A percentile compares a stretch with the other conserved stretches of the same genome.
Conservation (phyloP, 2,888 invertebrate genomes). For the Craniophora ligustri region DNA sequence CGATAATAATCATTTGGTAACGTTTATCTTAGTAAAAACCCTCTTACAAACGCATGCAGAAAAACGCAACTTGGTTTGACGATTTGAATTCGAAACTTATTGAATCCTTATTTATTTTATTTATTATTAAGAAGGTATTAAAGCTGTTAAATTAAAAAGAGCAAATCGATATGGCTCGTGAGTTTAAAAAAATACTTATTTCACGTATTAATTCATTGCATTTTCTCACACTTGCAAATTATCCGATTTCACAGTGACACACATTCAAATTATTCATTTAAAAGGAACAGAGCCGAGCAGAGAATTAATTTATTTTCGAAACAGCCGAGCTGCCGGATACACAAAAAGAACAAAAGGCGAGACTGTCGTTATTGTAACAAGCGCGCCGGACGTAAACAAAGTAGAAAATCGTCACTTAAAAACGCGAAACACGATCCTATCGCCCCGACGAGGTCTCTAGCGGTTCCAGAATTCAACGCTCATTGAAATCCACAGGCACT, state of each 20-base stretch:
- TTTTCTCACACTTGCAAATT: conserved; percentile 18
- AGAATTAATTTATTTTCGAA: conserved; percentile 70
- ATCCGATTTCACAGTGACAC: conserved; percentile 29
- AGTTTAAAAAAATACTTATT: neutral
- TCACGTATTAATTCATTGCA: neutral
- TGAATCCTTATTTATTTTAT: too few relatives aligned
- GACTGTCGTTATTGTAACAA: conserved; percentile 70
- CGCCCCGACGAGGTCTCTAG: conserved; percentile 67
- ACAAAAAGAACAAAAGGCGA: conserved; percentile 62
- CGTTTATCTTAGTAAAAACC: too few relatives aligned
- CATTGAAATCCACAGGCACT: conserved; percentile 84
- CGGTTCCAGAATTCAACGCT: conserved; percentile 74
- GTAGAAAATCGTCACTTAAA: conserved; percentile 80
- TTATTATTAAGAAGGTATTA: neutral
- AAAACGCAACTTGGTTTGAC: too few relatives aligned
- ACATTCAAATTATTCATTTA: conserved; percentile 54
- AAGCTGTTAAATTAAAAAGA: neutral
- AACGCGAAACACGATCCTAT: conserved; percentile 71
- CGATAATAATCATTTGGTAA: too few relatives aligned
- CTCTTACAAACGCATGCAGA: too few relatives aligned
- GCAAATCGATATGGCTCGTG: too few relatives aligned
- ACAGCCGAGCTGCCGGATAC: conserved; percentile 57
- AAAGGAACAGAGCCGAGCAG: conserved; percentile 49
- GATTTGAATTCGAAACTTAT: too few relatives aligned
- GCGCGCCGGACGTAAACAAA: conserved; percentile 72